A percentile compares a stretch with the other conserved stretches of the same genome.
Conservation (phyloP, 2,797 vertebrate genomes). For the Myotis findleyi region DNA sequence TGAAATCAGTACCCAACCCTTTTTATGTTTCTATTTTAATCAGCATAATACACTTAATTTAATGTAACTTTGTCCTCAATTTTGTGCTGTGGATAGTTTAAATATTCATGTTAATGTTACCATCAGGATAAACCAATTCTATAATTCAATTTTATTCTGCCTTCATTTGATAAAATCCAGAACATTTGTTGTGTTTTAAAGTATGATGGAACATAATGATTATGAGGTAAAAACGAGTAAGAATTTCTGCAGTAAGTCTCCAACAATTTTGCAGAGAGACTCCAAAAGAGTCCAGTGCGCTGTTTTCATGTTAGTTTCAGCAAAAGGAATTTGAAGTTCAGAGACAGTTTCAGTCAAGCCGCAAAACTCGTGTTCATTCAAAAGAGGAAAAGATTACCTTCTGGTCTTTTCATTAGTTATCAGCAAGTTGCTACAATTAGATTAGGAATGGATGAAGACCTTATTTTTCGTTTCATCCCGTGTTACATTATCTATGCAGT, state of each 20-base stretch:
- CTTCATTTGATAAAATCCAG: conserved; percentile 64
- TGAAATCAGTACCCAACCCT: background rate
- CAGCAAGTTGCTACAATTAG: conserved; percentile 75
- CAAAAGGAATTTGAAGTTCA: conserved; percentile 77
- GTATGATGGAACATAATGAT: conserved; percentile 50
- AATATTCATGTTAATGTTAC: conserved; percentile 77
- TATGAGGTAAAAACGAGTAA: conserved; percentile 64
- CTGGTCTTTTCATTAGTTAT: conserved; percentile 81
- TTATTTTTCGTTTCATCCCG: conserved; percentile 73
- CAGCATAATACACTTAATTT: conserved; percentile 71
- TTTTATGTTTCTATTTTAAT: conserved; percentile 58
- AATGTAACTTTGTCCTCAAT: conserved; percentile 57
- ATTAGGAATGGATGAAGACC: conserved; percentile 77
- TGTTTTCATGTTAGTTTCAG: conserved; percentile 74
- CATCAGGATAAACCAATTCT: conserved; percentile 54
- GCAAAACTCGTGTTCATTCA: conserved; percentile 66
- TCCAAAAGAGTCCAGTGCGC: conserved; percentile 53
- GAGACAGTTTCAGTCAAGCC: conserved; percentile 63
- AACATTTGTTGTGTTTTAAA: conserved; percentile 73
- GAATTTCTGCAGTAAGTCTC: conserved; percentile 63
- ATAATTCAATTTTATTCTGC: conserved; percentile 74
- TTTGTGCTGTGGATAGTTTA: conserved; percentile 67
- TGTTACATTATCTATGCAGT: conserved; percentile 68
- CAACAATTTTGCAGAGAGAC: conserved; percentile 70
- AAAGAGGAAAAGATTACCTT: conserved; percentile 75